Evolutionary conservation across 2,113 vertebrate species (phyloP), one percentile per base, ranked within the genome.

Genomic region (Sclerurus mexicanus): DNA sequence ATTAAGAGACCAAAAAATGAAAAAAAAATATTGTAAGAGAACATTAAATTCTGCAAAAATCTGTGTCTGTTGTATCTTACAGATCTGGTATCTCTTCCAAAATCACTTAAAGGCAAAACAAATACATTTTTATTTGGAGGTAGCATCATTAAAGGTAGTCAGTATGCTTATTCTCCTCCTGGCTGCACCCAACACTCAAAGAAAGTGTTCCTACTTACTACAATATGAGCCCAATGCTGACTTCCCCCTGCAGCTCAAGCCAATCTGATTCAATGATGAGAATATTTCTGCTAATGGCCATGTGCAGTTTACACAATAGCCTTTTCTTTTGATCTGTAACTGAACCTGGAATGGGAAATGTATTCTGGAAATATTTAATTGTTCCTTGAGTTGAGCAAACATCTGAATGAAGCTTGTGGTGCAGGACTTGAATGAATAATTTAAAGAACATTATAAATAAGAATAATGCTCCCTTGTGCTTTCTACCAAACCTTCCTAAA

Each of bases 311-410:
- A 97, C 94, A 98, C 97, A 98, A 97, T 97, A 94, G 95, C 73
- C 80, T 92, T 90, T 95, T 95, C 94, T 96, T 97, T 97, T 98
- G 97, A 98, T 98, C 92, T 15, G 28, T 60, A 85, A 90, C 91
- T 98, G 96, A 96, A 97, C 67, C 80, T 98, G 75, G 85, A 97
- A 98, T 95, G 95, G 96, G 95, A 98, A 98, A 97, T 93, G 91
- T 92, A 72, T 79, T 94, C 95, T 98, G 96, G 95, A 97, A 98
- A 94, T 91, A 95, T 96, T 95, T 95, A 95, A 96, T 98, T 98
- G 98, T 98, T 98, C 85, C 93, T 90, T 96, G 86, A 95, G 81
- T 62, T 94, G 94, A 39, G 62, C 71, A 92, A 97, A 97, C 15
- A 73, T 95, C 94, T 98, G 94, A 98, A 98, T 96, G 95, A 96